Conservation (phyloP, 2,888 invertebrate species). For the Oeneis ivallda region DNA sequence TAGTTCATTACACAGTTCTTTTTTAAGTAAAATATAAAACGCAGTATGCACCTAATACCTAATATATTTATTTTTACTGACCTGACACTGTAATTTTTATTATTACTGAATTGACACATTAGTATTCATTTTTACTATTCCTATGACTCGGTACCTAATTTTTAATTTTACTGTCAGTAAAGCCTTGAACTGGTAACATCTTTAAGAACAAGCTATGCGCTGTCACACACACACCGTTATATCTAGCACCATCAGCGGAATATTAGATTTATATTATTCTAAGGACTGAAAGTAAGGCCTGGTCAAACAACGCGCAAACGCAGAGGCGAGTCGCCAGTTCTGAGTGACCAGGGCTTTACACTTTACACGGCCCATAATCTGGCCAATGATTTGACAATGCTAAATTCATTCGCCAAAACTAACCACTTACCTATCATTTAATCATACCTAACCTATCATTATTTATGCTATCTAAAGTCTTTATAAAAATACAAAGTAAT, state of each 20-base stretch:
- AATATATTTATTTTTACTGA: no score
- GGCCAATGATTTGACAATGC: background rate
- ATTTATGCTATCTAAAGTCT: constrained; percentile 46
- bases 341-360: no score
- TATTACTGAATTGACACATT: background rate
- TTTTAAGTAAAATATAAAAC: no score
- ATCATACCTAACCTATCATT: background rate
- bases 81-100: background rate
- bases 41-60: no score
- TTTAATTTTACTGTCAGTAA: constrained; percentile 10
- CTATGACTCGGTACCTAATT: background rate
- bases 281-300: background rate
- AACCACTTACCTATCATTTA: background rate
- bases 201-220: constrained; percentile 31
- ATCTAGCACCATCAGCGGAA: constrained; percentile 38
- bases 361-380: background rate
- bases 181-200: constrained; percentile 18
- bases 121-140: background rate
- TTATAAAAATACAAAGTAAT: constrained; percentile 69
- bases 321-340: no score
- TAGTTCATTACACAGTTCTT: no score
- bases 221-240: constrained; percentile 27
- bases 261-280: constrained; percentile 12
- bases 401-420: background rate
- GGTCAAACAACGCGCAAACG: no score